These are phyloP conservation scores for Ahaetulla prasina DNA, from an alignment of 2,113 vertebrate species.

Conservation along the genomic window DNA sequence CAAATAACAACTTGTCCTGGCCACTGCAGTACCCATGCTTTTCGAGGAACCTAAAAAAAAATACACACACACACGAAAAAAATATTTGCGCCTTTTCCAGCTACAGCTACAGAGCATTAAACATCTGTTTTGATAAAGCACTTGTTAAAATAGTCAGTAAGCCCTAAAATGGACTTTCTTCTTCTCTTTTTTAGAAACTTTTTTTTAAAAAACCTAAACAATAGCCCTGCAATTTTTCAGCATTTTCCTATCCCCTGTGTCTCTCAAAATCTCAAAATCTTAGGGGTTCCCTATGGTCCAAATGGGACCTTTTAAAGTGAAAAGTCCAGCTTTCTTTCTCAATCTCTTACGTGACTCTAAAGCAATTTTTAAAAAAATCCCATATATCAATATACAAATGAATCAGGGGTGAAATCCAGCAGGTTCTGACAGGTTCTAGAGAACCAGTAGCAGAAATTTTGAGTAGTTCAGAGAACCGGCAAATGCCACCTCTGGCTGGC, in stretches of 20 bases:
- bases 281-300: not conserved
- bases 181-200: not conserved
- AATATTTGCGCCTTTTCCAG: not conserved
- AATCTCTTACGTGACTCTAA: too few species aligned
- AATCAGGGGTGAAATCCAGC: not conserved
- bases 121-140: not conserved
- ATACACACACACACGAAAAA: not conserved
- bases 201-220: not conserved
- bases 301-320: not conserved
- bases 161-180: not conserved
- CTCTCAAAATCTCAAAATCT: not conserved
- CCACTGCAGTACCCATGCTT: constrained; percentile 89
- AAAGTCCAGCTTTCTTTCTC: too few species aligned
- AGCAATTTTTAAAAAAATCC: not conserved
- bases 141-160: not conserved
- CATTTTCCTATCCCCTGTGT: not conserved
- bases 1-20: constrained; percentile 92
- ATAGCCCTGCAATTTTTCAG: not conserved
- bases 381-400: not conserved
- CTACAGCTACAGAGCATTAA: not conserved
- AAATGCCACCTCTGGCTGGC: too few species aligned
- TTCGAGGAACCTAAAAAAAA: constrained; percentile 75
- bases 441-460: too few species aligned
- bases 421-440: too few species aligned
- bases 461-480: too few species aligned